phyloP scores from a whole-genome alignment of 2,888 invertebrate species.

The Dryadula phaetusa region DNA sequence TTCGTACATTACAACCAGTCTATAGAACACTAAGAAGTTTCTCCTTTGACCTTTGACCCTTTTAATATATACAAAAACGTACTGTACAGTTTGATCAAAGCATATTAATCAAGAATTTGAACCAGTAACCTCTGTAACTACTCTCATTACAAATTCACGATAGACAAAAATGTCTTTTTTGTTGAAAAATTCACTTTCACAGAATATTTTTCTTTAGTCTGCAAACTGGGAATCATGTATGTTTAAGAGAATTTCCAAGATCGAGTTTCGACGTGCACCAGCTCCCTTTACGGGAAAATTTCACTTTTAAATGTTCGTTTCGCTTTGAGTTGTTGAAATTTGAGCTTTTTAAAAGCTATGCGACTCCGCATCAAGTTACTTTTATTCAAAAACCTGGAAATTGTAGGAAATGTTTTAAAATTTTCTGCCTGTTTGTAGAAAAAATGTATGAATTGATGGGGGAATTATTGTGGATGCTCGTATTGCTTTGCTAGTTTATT shows the following conservation, averaged over 20 bases:
- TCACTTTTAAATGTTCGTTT: slow-evolving; percentile 45
- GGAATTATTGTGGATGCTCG: not conserved
- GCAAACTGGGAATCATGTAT: slow-evolving; percentile 66
- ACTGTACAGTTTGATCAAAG: no score
- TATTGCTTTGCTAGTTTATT: not conserved
- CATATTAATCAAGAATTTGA: not conserved
- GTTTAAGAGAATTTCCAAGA: slow-evolving; percentile 59
- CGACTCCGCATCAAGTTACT: slow-evolving; percentile 20
- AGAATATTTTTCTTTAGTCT: slow-evolving; percentile 71
- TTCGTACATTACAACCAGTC: no score
- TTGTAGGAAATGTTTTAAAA: slow-evolving; percentile 20
- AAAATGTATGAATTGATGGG: not conserved
- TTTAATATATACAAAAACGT: no score
- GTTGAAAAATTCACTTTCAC: slow-evolving; percentile 47
- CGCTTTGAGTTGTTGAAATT: slow-evolving; percentile 42
- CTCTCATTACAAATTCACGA: slow-evolving; percentile 6
- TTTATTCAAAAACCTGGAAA: slow-evolving; percentile 26
- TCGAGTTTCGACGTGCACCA: slow-evolving; percentile 54
- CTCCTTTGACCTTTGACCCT: no score
- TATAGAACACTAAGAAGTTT: no score
- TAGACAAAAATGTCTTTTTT: not conserved
- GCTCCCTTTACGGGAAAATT: slow-evolving; percentile 44
- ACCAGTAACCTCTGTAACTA: not conserved
- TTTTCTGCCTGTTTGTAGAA: slow-evolving; percentile 4
- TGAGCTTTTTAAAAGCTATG: slow-evolving; percentile 35